Percentiles rank a stretch among this genome's conserved stretches.
These are phyloP conservation scores for Urosaurus nigricauda DNA, from an alignment of 2,797 vertebrate species.

Conservation along the genomic window DNA sequence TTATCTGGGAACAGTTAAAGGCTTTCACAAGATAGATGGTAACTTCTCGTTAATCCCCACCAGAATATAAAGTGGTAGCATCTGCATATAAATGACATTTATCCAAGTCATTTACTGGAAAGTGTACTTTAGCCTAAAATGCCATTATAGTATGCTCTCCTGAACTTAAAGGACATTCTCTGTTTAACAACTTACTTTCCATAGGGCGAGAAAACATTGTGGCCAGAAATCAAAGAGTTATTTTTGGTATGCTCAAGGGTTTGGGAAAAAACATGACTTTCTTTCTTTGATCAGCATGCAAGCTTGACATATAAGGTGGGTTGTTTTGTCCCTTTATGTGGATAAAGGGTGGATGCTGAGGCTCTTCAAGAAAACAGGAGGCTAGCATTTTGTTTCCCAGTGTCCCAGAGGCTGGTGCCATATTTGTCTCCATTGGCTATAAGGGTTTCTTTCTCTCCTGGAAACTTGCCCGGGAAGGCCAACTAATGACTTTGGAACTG, in stretches of 20 bases:
- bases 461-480: too few relatives aligned
- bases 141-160: conserved; percentile 34
- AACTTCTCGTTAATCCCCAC: conserved; percentile 54
- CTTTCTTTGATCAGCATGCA: not conserved
- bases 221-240: not conserved
- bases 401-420: too few relatives aligned
- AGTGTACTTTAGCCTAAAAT: conserved; percentile 57
- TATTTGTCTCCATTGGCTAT: too few relatives aligned
- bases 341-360: not conserved
- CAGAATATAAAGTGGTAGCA: conserved; percentile 58
- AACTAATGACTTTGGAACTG: too few relatives aligned
- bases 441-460: too few relatives aligned
- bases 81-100: conserved; percentile 63
- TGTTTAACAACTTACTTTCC: conserved; percentile 37
- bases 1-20: conserved; percentile 48
- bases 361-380: not conserved
- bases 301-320: not conserved
- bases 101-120: conserved; percentile 57
- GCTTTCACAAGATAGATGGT: conserved; percentile 52
- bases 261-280: not conserved
- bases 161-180: conserved; percentile 55
- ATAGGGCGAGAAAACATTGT: conserved; percentile 15
- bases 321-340: too few relatives aligned
- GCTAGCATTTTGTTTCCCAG: too few relatives aligned
- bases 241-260: not conserved